Evolutionary conservation across 2,888 invertebrate genomes (phyloP), one percentile per base, ranked within the genome.

Genomic region (Platerodrilus igneus): DNA sequence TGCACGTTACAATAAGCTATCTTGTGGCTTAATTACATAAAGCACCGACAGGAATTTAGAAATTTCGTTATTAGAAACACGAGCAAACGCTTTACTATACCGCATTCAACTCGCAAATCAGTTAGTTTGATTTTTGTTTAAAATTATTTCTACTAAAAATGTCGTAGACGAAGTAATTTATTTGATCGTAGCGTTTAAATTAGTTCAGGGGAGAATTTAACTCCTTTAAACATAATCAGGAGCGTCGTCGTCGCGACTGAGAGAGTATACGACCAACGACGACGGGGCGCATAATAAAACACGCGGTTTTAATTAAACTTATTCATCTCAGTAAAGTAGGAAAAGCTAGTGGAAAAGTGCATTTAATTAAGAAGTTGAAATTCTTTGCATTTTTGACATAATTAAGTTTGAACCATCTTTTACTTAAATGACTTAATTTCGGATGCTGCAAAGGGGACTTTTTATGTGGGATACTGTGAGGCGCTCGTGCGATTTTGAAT

Each of bases 251-350:
- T 30, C 40, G 41, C 37, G 37, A 41, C 45, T 40, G 35, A 37
- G n/a, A n/a, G n/a, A n/a, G n/a, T n/a, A n/a, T n/a, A n/a, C n/a
- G n/a, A n/a, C n/a, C n/a, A n/a, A n/a, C n/a, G n/a, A n/a, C n/a
- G n/a, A n/a, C n/a, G n/a, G n/a, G 37, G 48, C 49, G 51, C 58
- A 64, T 60, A 65, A 66, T 68, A 68, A 67, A 67, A 66, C 63
- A 66, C 63, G 62, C 64, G 63, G 64, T 63, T 68, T 68, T 68
- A 68, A 68, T 68, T 68, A 68, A 68, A 68, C 66, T 68, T 68
- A 68, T 68, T 67, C 68, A 67, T 68, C 68, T 66, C 63, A 59
- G 59, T 60, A 65, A 68, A 68, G 64, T 66, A 60, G 66, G 61
- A 62, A 60, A 61, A 62, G 50, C 37, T 57, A 58, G 55, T 40